Conservation (phyloP, 2,888 invertebrate genomes). For the Tachystola acroxantha region DNA sequence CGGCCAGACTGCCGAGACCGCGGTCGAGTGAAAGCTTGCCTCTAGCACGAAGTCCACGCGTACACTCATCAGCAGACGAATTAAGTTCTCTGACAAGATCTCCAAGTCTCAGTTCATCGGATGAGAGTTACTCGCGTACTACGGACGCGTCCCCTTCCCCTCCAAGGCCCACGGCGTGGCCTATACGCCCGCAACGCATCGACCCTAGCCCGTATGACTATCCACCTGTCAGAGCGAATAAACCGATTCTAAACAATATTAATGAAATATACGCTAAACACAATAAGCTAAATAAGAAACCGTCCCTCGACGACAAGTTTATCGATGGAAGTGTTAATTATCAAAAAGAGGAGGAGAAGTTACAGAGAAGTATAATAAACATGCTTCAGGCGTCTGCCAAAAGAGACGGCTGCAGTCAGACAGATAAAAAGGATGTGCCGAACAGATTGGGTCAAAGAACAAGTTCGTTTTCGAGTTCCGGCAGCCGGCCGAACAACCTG, state of each 20-base stretch:
- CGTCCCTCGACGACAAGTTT: conserved; percentile 61
- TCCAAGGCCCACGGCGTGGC: conserved; percentile 74
- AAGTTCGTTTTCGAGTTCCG: conserved; percentile 74
- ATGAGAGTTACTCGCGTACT: conserved; percentile 90
- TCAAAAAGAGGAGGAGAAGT: conserved; percentile 68
- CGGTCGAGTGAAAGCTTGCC: conserved; percentile 83
- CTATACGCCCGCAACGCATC: conserved; percentile 69
- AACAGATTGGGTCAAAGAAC: conserved; percentile 55
- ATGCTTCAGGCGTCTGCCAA: conserved; percentile 78
- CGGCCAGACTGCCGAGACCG: conserved; percentile 77
- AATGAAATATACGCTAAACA: conserved; percentile 64
- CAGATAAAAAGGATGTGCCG: conserved; percentile 80
- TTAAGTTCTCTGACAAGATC: conserved; percentile 89
- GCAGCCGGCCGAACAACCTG: conserved; percentile 70
- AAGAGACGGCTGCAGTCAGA: conserved; percentile 81
- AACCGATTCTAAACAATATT: conserved; percentile 52
- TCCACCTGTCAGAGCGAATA: conserved; percentile 74
- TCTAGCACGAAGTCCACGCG: conserved; percentile 77
- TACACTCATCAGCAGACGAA: conserved; percentile 90
- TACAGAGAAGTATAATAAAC: conserved; percentile 70
- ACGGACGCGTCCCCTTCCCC: conserved; percentile 83
- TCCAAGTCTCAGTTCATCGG: conserved; percentile 89
- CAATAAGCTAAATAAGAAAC: conserved; percentile 57
- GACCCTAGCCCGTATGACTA: conserved; percentile 79
- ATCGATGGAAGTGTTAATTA: conserved; percentile 53